Base-by-base conservation (phyloP, 2,113 vertebrate genomes). In the Odontesthes bonariensis region DNA sequence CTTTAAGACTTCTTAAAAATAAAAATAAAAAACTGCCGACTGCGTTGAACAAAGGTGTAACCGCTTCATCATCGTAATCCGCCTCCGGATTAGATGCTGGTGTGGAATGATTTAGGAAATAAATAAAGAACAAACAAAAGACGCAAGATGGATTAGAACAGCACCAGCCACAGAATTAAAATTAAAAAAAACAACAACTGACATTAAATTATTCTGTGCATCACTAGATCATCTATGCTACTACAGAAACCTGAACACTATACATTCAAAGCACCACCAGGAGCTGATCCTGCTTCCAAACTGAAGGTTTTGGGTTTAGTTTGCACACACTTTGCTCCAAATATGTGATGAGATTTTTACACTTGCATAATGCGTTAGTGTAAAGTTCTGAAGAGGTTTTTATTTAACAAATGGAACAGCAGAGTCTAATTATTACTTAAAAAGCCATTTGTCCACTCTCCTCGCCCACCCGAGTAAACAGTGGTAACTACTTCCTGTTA, bases 241-340 rank as follows among this genome's bases (percentile, higher is more conserved):
- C 81, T 55, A 55, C 71, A 59, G 51, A 80, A 80, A 88, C 73
- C 72, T 67, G 66, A 69, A 79, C 20, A 77, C 61, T 81, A 17
- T 84, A 91, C 86, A 90, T 89, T 91, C 86, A 89, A 53, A 63
- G 59, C 11, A 82, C 58, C 69, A 40, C 11, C 66, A 58, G 52
- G 78, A 71, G 32, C 55, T 9, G 32, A 68, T 31, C 63, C 73
- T 76, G 65, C 74, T 46, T 70, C 23, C 42, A 20, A 13, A 63
- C 57, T 12, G 22, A 55, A 33, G 16, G 6, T 32, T 73, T 33
- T 22, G 27, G 54, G 33, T 53, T 58, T 23, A 20, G 22, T 61
- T 57, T 27, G 35, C 16, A 19, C 35, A 10, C 10, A 10, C 10
- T 38, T 38, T 38, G 6, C 10, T 38, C 10, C 35, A 38, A 7